Conservation (phyloP, 2,113 vertebrate genomes). For the Microcebus murinus region DNA sequence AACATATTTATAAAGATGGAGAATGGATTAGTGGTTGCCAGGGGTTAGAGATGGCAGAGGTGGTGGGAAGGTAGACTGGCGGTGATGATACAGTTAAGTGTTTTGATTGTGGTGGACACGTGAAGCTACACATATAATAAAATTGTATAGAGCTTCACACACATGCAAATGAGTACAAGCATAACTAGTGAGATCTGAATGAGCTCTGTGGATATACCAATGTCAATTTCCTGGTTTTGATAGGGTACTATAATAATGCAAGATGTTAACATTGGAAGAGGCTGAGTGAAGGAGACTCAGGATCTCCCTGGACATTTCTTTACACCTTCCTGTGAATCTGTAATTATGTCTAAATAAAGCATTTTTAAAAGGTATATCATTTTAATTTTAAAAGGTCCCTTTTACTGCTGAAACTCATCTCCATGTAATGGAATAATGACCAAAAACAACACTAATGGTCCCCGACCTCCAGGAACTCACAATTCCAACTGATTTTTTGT, state of each 20-base stretch:
- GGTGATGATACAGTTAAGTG: background rate
- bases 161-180: background rate
- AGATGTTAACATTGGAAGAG: background rate
- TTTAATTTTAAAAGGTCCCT: background rate
- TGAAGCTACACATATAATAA: background rate
- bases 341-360: background rate
- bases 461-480: background rate
- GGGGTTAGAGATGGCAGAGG: background rate
- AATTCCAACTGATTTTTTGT: background rate
- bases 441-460: background rate
- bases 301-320: background rate
- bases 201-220: no score
- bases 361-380: background rate
- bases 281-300: background rate
- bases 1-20: background rate
- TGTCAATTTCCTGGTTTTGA: background rate
- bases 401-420: background rate
- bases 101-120: background rate
- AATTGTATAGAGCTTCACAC: background rate
- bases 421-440: background rate
- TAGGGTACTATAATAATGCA: background rate
- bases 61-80: no score
- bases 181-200: background rate
- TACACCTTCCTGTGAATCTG: background rate
- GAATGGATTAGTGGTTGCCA: background rate